These are phyloP conservation scores for Phoebastria nigripes DNA, from an alignment of 2,797 vertebrate species.

Conservation along the genomic window DNA sequence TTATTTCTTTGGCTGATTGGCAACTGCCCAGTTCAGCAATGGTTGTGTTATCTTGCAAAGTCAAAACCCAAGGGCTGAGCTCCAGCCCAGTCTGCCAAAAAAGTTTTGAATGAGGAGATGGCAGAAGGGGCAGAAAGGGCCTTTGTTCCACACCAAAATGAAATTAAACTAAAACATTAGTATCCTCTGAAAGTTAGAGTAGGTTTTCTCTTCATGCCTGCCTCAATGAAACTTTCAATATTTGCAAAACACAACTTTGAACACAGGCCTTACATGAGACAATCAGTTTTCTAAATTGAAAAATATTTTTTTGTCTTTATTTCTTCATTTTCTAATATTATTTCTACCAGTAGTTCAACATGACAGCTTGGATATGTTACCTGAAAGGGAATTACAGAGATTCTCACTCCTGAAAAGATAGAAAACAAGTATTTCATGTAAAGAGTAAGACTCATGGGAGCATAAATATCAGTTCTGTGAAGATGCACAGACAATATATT, in stretches of 20 bases:
- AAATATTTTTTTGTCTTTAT: neutral
- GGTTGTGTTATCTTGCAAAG: neutral
- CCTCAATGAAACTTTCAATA: neutral
- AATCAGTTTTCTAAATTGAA: neutral
- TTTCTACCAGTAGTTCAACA: neutral
- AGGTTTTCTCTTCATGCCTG: neutral
- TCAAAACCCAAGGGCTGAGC: neutral
- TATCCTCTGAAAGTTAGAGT: neutral
- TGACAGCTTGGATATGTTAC: neutral
- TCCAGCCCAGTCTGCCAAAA: neutral
- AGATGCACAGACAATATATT: neutral
- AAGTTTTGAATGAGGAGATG: neutral
- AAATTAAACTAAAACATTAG: neutral
- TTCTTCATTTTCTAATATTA: neutral
- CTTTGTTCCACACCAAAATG: neutral
- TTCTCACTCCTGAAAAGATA: neutral
- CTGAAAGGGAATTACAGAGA: neutral
- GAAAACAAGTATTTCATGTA: constrained; percentile 6
- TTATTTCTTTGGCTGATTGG: neutral
- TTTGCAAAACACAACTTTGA: neutral
- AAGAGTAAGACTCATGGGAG: neutral
- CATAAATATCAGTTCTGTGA: constrained; percentile 7
- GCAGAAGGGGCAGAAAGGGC: neutral
- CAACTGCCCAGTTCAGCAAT: neutral
- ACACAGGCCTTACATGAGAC: neutral